phyloP scores from a whole-genome alignment of 2,113 vertebrate genomes.

The Dasyornis broadbenti region DNA sequence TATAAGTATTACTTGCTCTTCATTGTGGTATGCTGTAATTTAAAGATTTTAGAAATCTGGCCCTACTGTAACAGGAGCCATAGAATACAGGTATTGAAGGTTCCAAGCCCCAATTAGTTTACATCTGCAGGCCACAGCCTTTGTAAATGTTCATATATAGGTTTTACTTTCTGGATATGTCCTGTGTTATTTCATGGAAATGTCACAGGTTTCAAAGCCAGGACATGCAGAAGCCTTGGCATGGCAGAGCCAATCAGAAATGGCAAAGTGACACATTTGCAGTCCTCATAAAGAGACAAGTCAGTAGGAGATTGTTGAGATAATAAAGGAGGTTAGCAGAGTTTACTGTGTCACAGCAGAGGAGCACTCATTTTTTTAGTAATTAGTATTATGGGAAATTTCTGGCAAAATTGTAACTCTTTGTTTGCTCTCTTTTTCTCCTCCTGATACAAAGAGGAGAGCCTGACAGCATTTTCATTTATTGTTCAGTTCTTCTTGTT shows the following conservation, averaged over 20 bases:
- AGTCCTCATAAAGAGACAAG: neutral
- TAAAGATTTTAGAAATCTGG: neutral
- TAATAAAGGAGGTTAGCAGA: neutral
- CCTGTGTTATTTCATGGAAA: neutral
- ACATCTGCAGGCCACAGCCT: neutral
- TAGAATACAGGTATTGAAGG: neutral
- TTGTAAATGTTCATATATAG: neutral
- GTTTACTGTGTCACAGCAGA: neutral
- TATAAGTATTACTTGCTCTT: neutral
- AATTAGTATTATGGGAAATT: neutral
- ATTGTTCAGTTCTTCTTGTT: neutral
- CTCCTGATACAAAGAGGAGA: neutral
- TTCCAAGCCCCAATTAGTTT: neutral
- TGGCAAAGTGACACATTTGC: neutral
- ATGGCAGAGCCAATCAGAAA: neutral
- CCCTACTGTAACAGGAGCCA: neutral
- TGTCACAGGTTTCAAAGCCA: neutral
- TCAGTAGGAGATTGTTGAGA: neutral
- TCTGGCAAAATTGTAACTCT: neutral
- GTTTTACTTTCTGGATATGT: neutral
- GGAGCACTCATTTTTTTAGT: neutral
- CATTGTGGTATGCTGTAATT: neutral
- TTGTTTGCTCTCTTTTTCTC: neutral
- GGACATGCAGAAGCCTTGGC: neutral
- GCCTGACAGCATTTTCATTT: neutral